Evolutionary conservation across 2,888 invertebrate species (phyloP).

Genomic region (Drosophila setosimentum): DNA sequence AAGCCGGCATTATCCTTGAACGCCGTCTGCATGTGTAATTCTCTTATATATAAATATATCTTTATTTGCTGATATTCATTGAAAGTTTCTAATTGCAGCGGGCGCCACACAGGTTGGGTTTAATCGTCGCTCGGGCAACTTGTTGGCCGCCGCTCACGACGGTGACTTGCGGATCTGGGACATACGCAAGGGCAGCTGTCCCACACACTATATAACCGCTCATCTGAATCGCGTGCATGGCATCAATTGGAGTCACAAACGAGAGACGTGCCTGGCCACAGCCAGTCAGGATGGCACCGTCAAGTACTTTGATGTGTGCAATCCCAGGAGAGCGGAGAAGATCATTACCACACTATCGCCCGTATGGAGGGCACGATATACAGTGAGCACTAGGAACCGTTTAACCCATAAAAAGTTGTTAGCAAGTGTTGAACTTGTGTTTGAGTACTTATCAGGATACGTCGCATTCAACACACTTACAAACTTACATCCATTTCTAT

Average conservation of each 20-base stretch:
- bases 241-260: conserved; percentile 96
- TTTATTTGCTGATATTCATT: not conserved
- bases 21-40: conserved; percentile 91
- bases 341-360: conserved; percentile 92
- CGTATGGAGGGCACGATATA: conserved; percentile 97
- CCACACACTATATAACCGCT: conserved; percentile 96
- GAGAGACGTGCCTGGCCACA: conserved; percentile 94
- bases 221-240: conserved; percentile 95
- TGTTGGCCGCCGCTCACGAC: conserved; percentile 97
- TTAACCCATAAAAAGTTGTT: not conserved
- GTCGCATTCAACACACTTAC: too few relatives aligned
- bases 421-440: too few relatives aligned
- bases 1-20: conserved; percentile 94
- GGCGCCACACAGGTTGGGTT: conserved; percentile 97
- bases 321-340: conserved; percentile 93
- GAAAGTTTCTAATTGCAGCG: conserved; percentile 86
- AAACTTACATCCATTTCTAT: not conserved
- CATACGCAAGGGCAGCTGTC: conserved; percentile 93
- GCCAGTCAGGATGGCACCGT: conserved; percentile 98
- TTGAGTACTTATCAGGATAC: too few relatives aligned
- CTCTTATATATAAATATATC: not conserved
- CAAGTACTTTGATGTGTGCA: conserved; percentile 96
- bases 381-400: conserved; percentile 85
- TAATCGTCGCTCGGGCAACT: conserved; percentile 93
- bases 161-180: conserved; percentile 99